Base-by-base conservation (phyloP, 2,888 invertebrate genomes). In the Matsumyia berberina region DNA sequence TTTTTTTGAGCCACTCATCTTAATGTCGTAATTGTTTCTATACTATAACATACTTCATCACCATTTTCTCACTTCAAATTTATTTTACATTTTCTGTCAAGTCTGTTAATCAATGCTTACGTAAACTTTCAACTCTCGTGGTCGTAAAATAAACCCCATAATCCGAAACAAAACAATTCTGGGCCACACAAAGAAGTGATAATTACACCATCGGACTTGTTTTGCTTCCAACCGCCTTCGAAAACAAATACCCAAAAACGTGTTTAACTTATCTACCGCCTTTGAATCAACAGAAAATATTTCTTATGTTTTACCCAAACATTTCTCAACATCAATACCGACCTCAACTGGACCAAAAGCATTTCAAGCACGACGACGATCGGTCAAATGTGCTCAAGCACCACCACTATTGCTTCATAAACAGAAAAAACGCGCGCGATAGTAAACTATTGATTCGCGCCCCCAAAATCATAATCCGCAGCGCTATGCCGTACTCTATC, bases 361-460 rank as follows among this genome's bases (percentile, higher is more conserved):
- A 74, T 64, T 73, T 24, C 64, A 31, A 53, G 4, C 33, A 62
- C 33, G 11, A 24, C 42, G 11, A 19, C 57, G 46, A 49, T 39
- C 72, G 72, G 57, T 72, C 73, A 58, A 62, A 46, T 46, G 33
- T 31, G 31, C 15, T 33, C 42, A 31, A 31, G 9, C 60, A 44
- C 7, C 24, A 17, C 31, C 29, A 17, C 37, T 42, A 31, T 53
- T 66, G 53, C 55, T 3, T 37, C 55, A 62, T 29, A 15, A 5
- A 66, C n/a, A n/a, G 51, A 17, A 15, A 46, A 35, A 57, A 35
- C 37, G 17, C 19, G 46, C 42, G n/a, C 58, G 24, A 19, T 58
- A 19, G 70, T 72, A 73, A 74, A 37, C 55, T 57, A 57, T 66
- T 57, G 74, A 66, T 76, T 76, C 66, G 74, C 74, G 55, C 44